Conservation (phyloP, 1,140 invertebrate species). For the Conus betulinus region DNA sequence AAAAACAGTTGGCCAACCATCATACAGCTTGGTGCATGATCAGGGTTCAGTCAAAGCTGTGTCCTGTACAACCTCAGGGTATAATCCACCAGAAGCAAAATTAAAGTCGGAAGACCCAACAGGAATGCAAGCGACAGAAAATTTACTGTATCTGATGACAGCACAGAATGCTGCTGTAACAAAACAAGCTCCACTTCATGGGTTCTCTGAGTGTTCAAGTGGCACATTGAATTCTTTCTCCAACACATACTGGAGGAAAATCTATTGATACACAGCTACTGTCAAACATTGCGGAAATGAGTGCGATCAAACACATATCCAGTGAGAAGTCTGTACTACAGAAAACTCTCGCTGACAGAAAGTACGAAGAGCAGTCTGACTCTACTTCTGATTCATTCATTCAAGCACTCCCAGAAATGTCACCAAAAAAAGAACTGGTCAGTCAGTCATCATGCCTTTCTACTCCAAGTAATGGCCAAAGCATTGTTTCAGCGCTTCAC, state of each 20-base stretch:
- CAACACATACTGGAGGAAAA: not conserved
- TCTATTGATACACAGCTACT: not conserved
- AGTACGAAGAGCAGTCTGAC: not conserved
- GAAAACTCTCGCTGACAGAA: not conserved
- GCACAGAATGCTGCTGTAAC: not conserved
- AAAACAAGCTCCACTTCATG: not conserved
- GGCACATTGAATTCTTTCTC: not conserved
- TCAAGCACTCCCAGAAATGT: not conserved
- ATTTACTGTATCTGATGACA: not conserved
- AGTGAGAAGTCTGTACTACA: not conserved
- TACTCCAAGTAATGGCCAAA: not conserved
- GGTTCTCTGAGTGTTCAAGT: not conserved
- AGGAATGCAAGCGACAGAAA: not conserved
- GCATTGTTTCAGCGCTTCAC: not conserved
- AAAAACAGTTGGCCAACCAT: not conserved
- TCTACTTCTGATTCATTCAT: not conserved
- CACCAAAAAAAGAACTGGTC: not conserved
- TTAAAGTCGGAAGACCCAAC: not conserved
- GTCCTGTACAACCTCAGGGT: not conserved
- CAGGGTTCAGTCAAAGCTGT: not conserved
- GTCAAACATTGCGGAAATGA: not conserved
- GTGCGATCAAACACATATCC: not conserved
- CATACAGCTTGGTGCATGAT: not conserved
- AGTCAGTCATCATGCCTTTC: not conserved
- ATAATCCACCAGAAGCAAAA: not conserved